Evolutionary conservation across 2,113 vertebrate species (phyloP), one percentile per base, ranked within the genome.

Genomic region (Thinocorus orbignyianus): DNA sequence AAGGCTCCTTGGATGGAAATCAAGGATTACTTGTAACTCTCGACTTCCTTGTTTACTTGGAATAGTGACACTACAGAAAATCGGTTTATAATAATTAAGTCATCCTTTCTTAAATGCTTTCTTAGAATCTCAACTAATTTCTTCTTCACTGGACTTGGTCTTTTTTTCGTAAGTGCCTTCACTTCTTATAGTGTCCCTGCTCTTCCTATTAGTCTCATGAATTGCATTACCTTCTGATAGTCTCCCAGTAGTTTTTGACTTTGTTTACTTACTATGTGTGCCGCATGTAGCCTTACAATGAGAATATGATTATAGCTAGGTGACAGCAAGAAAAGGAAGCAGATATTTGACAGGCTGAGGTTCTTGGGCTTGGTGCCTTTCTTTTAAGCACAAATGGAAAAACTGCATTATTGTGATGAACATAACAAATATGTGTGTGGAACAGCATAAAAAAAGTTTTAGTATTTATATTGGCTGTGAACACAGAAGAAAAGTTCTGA

Each of bases 11-110:
- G 90, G 76, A 93, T 95, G 71, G 72, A 93, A 96, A 92, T 86
- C 81, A 92, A 95, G 93, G 90, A 96, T 96, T 96, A 90, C 30
- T 83, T 85, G 46, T 95, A 90, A 90, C 81, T 89, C 86, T 73
- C 17, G 72, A 69, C 46, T 93, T 93, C 64, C 79, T 90, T 86
- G 81, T 58, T 94, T 85, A 55, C 81, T 94, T 95, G 73, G 87
- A 92, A 90, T 90, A 82, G 62, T 88, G 93, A 82, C 87, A 88
- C 58, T 91, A 62, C n/a, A 80, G 74, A 88, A 95, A 94, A 96
- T 86, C 3, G 4, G 77, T 93, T 97, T 94, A 79, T 49, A 80
- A 6, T 58, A 19, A 57, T 39, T 92, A 88, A 86, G 80, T 73
- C 55, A 78, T 86, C 72, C 23, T 69, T 83, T 83, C 72, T 86